Base-by-base conservation (phyloP, 2,888 invertebrate species). In the Callinectes sapidus region DNA sequence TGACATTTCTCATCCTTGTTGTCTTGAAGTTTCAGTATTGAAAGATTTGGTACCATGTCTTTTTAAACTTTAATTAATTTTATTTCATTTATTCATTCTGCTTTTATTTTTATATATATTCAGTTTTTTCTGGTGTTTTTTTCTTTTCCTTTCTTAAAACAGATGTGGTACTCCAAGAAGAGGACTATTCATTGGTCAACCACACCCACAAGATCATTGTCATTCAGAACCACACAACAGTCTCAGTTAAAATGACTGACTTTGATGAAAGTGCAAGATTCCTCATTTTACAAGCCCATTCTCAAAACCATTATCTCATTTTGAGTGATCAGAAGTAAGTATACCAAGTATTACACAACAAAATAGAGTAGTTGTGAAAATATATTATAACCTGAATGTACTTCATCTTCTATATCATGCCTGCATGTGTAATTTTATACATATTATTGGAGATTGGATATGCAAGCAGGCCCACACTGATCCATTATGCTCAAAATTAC, bases 251-350 rank as follows among this genome's bases (percentile, higher is more conserved):
- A 23, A 54, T 94, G 0, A 89, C 88, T 32, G 93, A 92, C 48
- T 89, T 93, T 55, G 81, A 71, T 42, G 32, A 32, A 14, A 42
- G 48, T 39, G 89, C 86, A 39, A 81, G 90, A n/a, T 94, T 94
- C 86, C 91, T 94, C n/a, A 88, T 94, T 32, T 90, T 94, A 42
- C 94, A 94, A 81, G 94, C 90, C 14, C 94, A 94, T 86, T 94
- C 94, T 13, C 94, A 93, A 54, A 94, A 81, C 54, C 81, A 77
- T 35, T 90, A 93, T 77, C 81, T 94, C 28, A 89, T 94, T 48
- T 86, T 94, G 28, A 92, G 92, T 87, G 32, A 92, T 66, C 14
- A 35, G 18, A 28, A 42, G 92, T 92, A 92, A 92, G 92, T 92
- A 89, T n/a, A 23, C 66, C 61, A 14, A n/a, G n/a, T 28, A 28